Evolutionary conservation across 2,888 invertebrate species (phyloP).

Genomic region (Augochlorella aurata): DNA sequence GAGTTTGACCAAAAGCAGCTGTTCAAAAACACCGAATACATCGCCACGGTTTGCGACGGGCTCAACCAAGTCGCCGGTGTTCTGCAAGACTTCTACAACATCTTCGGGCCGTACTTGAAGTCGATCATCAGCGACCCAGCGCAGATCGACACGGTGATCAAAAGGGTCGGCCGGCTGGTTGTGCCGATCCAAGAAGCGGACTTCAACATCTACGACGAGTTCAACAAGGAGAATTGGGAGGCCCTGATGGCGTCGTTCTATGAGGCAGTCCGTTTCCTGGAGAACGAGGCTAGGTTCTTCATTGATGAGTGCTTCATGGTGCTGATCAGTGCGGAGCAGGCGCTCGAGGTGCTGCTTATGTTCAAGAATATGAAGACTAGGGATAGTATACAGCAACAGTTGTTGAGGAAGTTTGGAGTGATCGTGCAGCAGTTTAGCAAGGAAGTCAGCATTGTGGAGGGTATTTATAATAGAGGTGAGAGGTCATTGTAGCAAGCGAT

Average conservation of each 20-base stretch:
- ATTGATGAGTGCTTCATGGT: slow-evolving; percentile 93
- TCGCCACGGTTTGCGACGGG: slow-evolving; percentile 89
- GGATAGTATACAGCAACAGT: slow-evolving; percentile 87
- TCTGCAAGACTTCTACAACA: slow-evolving; percentile 93
- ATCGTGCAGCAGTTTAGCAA: slow-evolving; percentile 92
- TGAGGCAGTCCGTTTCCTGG: slow-evolving; percentile 88
- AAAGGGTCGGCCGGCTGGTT: slow-evolving; percentile 90
- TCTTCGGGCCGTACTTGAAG: slow-evolving; percentile 93
- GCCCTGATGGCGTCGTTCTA: slow-evolving; percentile 91
- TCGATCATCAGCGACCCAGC: slow-evolving; percentile 93
- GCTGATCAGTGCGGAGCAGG: slow-evolving; percentile 91
- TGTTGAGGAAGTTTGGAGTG: slow-evolving; percentile 92
- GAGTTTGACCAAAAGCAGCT: slow-evolving; percentile 93
- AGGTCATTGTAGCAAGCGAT: background rate
- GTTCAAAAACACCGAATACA: slow-evolving; percentile 93
- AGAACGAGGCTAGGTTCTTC: slow-evolving; percentile 91
- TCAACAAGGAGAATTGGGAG: slow-evolving; percentile 93
- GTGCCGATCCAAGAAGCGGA: slow-evolving; percentile 88
- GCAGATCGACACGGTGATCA: slow-evolving; percentile 92
- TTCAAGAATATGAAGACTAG: slow-evolving; percentile 91
- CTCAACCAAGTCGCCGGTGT: slow-evolving; percentile 90
- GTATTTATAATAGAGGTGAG: slow-evolving; percentile 86
- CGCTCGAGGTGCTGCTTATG: slow-evolving; percentile 90
- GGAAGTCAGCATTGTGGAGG: slow-evolving; percentile 89
- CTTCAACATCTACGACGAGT: slow-evolving; percentile 91